A percentile compares a stretch with the other conserved stretches of the same genome.
phyloP scores from a whole-genome alignment of 2,113 vertebrate genomes.

The Rhagologus leucostigma region DNA sequence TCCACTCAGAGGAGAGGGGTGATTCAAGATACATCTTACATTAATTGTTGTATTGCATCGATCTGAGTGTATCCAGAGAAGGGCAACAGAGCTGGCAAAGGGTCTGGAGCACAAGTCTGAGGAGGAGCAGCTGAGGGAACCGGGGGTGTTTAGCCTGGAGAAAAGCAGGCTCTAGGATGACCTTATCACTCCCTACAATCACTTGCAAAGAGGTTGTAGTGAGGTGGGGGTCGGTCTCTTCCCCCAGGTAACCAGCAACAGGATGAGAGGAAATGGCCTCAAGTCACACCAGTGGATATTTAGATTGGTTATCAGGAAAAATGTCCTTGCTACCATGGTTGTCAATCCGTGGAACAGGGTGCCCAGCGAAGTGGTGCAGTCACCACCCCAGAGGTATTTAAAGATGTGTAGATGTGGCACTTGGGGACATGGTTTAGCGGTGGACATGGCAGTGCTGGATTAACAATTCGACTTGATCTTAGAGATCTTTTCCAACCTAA shows the following conservation, averaged over 20 bases:
- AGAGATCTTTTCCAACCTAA: not conserved
- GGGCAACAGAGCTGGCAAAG: accelerated
- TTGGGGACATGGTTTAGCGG: not conserved
- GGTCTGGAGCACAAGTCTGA: not conserved
- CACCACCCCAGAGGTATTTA: not conserved
- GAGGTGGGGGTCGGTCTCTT: not conserved
- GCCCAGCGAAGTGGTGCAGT: not conserved
- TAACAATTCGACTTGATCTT: not conserved
- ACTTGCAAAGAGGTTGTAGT: not conserved
- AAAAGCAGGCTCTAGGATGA: not conserved
- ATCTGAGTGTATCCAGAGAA: not conserved
- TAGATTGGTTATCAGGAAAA: not conserved
- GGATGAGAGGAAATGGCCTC: not conserved
- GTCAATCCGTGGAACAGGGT: not conserved
- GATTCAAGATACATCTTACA: too few species aligned
- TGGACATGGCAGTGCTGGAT: not conserved
- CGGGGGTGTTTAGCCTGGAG: not conserved
- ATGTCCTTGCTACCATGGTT: accelerated
- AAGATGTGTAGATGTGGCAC: not conserved
- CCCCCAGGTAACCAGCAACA: accelerated
- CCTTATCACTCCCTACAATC: not conserved
- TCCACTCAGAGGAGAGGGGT: not conserved
- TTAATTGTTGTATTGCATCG: not conserved
- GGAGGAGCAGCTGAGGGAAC: not conserved
- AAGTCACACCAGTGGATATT: not conserved